Base-by-base conservation (phyloP, 2,888 invertebrate genomes). In the Villa cingulata region DNA sequence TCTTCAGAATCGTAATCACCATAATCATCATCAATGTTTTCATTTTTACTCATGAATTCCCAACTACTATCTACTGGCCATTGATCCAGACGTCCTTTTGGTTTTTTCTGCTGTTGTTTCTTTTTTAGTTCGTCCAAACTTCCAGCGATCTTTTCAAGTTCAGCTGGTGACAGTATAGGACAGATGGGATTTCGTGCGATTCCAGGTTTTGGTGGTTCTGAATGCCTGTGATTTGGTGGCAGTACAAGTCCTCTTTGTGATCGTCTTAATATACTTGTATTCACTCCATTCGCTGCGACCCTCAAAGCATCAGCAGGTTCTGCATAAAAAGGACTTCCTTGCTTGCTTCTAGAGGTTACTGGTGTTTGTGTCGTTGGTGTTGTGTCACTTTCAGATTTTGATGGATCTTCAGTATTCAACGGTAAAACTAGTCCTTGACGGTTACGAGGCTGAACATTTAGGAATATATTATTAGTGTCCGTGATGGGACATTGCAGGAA, bases 41-140 rank as follows among this genome's bases (percentile, higher is more conserved):
- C 64, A 43, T 63, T 61, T 45, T 76, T 75, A 76, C 84, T 81
- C 69, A 87, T 83, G 65, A 88, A 90, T 67, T 88, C 87, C 89
- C 89, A 89, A 68, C 88, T 86, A 59, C 86, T 87, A 69, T 89
- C 89, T 51, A 90, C 78, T 54, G 86, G 81, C 88, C 89, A 89
- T 51, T 83, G 78, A 49, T 74, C 74, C 47, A 66, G 59, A 20
- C 66, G 65, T 46, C 64, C 65, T 4, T 66, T 58, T 7, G 62
- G 57, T n/a, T 61, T 70, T 61, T 68, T 68, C n/a, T 58, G 58
- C 41, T 61, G 62, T 40, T 76, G 75, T 57, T 73, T 73, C 65
- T 75, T 77, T 43, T 69, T 65, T 53, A 73, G 55, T 54, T 65
- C 64, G 58, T 71, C 61, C 57, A 68, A 54, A 48, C 68, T 68